Percentiles rank a stretch among this genome's conserved stretches.
phyloP scores from a whole-genome alignment of 2,888 invertebrate genomes.

The Drosophila nigritarsus region DNA sequence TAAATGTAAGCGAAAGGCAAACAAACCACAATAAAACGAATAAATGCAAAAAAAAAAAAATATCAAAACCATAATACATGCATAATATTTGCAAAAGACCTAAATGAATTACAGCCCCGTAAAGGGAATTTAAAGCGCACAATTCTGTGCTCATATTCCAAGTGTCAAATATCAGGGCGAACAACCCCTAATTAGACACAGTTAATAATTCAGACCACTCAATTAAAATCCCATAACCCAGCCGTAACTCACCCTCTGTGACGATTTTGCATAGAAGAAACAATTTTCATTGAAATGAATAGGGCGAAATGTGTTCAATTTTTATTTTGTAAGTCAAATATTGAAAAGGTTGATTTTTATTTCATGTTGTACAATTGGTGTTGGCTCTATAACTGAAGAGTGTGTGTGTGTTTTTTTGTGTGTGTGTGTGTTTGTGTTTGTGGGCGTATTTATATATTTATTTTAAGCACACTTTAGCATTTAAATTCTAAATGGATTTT shows the following conservation, averaged over 20 bases:
- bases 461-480: conserved; percentile 59
- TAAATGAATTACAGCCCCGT: conserved; percentile 2
- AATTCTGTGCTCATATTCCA: not conserved
- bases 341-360: conserved; percentile 17
- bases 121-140: not conserved
- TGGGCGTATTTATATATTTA: conserved; percentile 42
- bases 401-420: conserved; percentile 2
- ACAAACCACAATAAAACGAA: conserved; percentile 64
- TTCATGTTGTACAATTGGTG: conserved; percentile 50
- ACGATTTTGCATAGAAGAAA: not conserved
- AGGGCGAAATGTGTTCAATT: conserved; percentile 48
- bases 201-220: conserved; percentile 17
- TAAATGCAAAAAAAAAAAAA: conserved; percentile 55
- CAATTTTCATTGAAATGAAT: conserved; percentile 18
- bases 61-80: conserved; percentile 1
- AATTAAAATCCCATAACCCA: conserved; percentile 44
- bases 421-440: conserved; percentile 1
- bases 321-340: conserved; percentile 57
- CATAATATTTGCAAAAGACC: conserved; percentile 1
- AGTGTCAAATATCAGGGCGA: conserved; percentile 12
- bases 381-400: conserved; percentile 17
- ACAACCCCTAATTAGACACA: conserved; percentile 34
- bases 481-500: conserved; percentile 41
- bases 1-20: conserved; percentile 72
- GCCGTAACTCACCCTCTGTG: conserved; percentile 14